Percentiles rank a stretch among this genome's conserved stretches.
phyloP scores from a whole-genome alignment of 2,888 invertebrate genomes.

The Chymomyza caudatula region DNA sequence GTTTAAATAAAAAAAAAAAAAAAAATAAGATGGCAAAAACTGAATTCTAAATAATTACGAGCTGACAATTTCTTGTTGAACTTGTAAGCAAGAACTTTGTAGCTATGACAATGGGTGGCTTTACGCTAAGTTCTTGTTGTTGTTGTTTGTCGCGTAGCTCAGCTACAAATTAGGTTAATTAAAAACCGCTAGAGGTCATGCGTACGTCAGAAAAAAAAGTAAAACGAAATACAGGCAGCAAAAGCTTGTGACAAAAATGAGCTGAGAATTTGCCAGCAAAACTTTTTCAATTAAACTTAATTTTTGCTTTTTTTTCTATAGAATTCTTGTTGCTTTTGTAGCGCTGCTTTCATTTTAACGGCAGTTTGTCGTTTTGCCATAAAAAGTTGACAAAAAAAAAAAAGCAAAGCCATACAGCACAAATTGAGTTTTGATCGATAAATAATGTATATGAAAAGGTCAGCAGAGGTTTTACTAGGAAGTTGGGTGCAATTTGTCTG shows the following conservation, averaged over 20 bases:
- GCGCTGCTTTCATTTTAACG: not conserved
- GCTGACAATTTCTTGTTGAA: not conserved
- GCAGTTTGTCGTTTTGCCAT: conserved; percentile 14
- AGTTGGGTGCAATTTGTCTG: not conserved
- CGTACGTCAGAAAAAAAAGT: not conserved
- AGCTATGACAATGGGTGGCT: not conserved
- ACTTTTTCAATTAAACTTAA: conserved; percentile 72
- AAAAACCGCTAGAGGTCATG: conserved; percentile 68
- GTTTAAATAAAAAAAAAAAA: not conserved
- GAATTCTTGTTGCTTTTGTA: not conserved
- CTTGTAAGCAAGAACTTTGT: not conserved
- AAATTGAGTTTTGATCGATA: conserved; percentile 74
- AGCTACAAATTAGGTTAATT: conserved; percentile 69
- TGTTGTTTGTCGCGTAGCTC: conserved; percentile 16
- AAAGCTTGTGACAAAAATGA: conserved; percentile 30
- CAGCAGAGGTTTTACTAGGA: no score
- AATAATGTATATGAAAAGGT: conserved; percentile 45
- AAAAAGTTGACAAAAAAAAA: conserved; percentile 56
- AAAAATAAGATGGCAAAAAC: not conserved
- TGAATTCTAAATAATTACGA: not conserved
- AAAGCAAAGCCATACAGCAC: conserved; percentile 30
- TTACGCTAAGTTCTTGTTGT: not conserved
- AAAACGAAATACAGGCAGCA: conserved; percentile 15
- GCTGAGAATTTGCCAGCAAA: conserved; percentile 28
- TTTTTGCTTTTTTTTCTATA: conserved; percentile 36